Base-by-base conservation (phyloP, 2,888 invertebrate genomes). In the Theretra japonica region DNA sequence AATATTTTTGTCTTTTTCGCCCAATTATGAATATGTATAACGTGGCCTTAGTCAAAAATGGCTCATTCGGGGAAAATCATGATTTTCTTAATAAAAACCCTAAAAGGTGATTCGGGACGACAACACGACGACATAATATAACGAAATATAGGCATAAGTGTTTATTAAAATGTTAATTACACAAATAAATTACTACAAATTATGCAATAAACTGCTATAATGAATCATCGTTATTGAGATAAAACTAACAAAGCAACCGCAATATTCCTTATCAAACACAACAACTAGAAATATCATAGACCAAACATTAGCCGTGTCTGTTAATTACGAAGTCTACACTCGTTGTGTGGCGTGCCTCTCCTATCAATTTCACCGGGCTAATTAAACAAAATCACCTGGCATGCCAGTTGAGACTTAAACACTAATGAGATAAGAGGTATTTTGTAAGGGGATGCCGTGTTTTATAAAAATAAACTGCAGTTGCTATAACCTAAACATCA, bases 351-450 rank as follows among this genome's bases (percentile, higher is more conserved):
- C 77, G 77, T 75, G 78, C 82, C 86, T 83, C 83, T 82, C 82
- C 85, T 87, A 87, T 86, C 86, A 81, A 85, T 86, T 87, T 86
- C 85, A 84, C 84, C 78, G 76, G 74, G 75, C 70, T 81, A 84
- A 83, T 86, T 89, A 90, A 90, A 90, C 90, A 90, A 89, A 77
- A 72, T 77, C n/a, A 69, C 41, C 41, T 17, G 28, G 8, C 19
- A 23, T 28, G 21, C n/a, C 33, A 70, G 17, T 30, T 21, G 4
- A 8, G 21, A 70, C 53, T 33, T 62, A 62, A 53, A 30, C 21
- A 1, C 21, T 8, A 7, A 23, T 25, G 19, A 11, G 2, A 19
- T 62, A 23, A 70, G 7, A 53, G 21, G n/a, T 8, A 33, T 23
- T 62, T 28, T 62, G 11, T 41, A 41, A 41, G 41, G 15, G 41